Conservation (phyloP, 2,888 invertebrate species). For the Phyto melanocephala region DNA sequence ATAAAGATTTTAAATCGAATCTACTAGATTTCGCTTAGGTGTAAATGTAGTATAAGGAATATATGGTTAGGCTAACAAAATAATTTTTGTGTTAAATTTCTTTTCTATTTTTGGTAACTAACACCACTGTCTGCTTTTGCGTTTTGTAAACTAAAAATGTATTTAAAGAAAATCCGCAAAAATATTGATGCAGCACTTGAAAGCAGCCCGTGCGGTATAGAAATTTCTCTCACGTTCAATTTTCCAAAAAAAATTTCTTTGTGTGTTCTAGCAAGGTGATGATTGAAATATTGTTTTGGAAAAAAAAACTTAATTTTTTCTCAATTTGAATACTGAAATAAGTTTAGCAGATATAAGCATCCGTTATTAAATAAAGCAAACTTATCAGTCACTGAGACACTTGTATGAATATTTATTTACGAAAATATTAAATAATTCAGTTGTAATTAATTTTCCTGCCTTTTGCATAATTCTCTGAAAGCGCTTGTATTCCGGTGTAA, state of each 20-base stretch:
- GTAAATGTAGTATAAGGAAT: no score
- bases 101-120: no score
- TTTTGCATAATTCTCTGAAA: conserved; percentile 27
- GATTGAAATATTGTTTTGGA: conserved; percentile 29
- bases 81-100: no score
- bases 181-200: conserved; percentile 57
- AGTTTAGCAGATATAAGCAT: background rate
- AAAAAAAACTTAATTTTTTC: background rate
- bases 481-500: background rate
- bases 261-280: conserved; percentile 9
- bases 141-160: background rate
- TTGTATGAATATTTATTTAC: conserved; percentile 8
- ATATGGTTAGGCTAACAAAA: no score
- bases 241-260: conserved; percentile 1
- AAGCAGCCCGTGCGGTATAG: conserved; percentile 26
- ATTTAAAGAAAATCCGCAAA: conserved; percentile 43
- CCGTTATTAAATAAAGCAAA: background rate
- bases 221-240: conserved; percentile 35
- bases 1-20: no score
- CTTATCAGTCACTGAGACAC: background rate
- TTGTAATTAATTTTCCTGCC: conserved; percentile 21
- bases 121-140: no score
- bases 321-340: background rate
- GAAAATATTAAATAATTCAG: conserved; percentile 26
- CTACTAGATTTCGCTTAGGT: no score